Evolutionary conservation across 2,888 invertebrate species (phyloP), one percentile per base, ranked within the genome.

Genomic region (Pterostichus niger): DNA sequence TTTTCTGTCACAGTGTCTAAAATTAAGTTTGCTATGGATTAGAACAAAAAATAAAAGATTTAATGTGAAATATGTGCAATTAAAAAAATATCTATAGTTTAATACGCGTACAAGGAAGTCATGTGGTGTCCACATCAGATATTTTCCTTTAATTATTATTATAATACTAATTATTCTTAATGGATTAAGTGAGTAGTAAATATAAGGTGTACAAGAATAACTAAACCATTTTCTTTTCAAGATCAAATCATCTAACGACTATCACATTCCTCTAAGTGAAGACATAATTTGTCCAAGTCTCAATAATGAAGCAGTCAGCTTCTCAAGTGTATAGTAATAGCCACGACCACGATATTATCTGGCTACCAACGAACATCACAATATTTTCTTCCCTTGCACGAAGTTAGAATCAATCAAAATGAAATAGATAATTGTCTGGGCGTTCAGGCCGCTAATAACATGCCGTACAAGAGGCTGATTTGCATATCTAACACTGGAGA

Each of bases 271-370:
- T 15, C 24, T 33, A 40, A 46, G 79, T 61, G 79, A 61, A 33
- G 46, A 61, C 79, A 64, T 61, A 79, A 79, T 79, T 79, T 79
- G 79, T 79, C 64, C 46, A 79, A 44, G 64, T 64, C 79, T 59
- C 46, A 61, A 79, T 79, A 61, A 79, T 79, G 61, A 79, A 79
- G 33, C 13, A 44, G 31, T 40, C 64, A 44, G 44, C 31, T 31
- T 31, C 9, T 52, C 52, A 31, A 44, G 15, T 44, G 46, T 64
- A 61, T 44, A 31, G 79, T 61, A 44, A 79, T 54, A 64, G 52
- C 31, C 24, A 10, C 31, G 40, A 7, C 40, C 9, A 9, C n/a
- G 76, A 76, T 76, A 76, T 76, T 52, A 76, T 76, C 54, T 3
- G 54, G 2, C 40, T 9, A 40, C 40, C 5, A 33, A 13, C 15